Evolutionary conservation across 2,797 vertebrate genomes (phyloP).

Genomic region (Halcyon smyrnensis): DNA sequence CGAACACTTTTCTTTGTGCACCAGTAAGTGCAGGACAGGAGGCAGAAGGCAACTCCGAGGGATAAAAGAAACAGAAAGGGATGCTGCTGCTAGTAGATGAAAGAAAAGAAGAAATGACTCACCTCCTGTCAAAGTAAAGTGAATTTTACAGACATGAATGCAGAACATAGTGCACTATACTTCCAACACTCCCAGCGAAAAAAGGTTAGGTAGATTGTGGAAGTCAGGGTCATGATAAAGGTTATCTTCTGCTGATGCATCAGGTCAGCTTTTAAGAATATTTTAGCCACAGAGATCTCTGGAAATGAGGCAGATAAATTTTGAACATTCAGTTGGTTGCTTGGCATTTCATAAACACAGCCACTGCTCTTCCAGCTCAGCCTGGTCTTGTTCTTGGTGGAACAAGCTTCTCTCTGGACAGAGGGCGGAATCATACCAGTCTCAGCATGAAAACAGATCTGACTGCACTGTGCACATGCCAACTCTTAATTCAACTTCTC

Average conservation of each 20-base stretch:
- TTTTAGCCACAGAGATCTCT: background rate
- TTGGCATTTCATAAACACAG: background rate
- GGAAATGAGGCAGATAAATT: background rate
- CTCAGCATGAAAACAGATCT: background rate
- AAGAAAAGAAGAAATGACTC: conserved; percentile 21
- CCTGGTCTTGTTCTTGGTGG: background rate
- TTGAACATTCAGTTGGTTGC: background rate
- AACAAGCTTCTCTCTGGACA: background rate
- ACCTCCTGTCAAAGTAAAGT: background rate
- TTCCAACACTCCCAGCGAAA: background rate
- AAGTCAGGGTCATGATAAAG: background rate
- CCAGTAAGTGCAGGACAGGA: background rate
- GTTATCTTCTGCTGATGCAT: background rate
- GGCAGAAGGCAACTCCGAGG: background rate
- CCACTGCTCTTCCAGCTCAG: background rate
- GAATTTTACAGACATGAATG: background rate
- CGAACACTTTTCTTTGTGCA: background rate
- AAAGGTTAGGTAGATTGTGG: background rate
- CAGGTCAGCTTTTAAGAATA: background rate
- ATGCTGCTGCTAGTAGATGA: background rate
- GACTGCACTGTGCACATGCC: background rate
- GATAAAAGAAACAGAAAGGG: conserved; percentile 11
- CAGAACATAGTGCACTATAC: background rate
- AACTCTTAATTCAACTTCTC: background rate
- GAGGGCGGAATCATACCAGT: background rate